Conservation (phyloP, 1,140 invertebrate species). For the Papilio aristodemus region DNA sequence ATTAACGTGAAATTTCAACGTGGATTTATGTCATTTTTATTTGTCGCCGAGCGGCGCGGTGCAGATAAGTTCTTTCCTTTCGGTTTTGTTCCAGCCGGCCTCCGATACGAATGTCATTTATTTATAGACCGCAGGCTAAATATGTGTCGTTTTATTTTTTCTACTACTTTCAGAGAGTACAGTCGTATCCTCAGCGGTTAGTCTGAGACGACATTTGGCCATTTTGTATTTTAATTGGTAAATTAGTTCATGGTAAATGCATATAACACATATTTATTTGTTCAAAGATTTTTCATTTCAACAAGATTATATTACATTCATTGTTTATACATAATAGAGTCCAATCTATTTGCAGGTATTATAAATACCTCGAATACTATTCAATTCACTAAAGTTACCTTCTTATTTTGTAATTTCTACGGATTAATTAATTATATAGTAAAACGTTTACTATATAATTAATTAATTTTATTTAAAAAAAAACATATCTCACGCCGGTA, state of each 20-base stretch:
- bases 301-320: no score
- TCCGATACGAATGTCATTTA: constrained; percentile 23
- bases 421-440: no score
- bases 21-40: constrained; percentile 25
- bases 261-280: no score
- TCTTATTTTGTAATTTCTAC: no score
- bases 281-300: neutral
- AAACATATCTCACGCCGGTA: no score
- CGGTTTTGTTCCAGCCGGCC: constrained; percentile 27
- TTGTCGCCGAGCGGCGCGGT: neutral
- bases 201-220: neutral
- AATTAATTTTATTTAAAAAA: no score
- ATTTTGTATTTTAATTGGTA: neutral
- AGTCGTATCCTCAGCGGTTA: neutral
- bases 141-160: neutral
- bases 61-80: constrained; percentile 9
- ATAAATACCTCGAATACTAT: no score
- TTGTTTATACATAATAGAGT: no score
- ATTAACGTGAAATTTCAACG: constrained; percentile 30
- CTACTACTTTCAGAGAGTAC: neutral
- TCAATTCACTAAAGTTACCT: no score
- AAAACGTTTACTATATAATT: no score
- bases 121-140: constrained; percentile 22
- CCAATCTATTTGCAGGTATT: no score
- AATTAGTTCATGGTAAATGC: neutral